Base-by-base conservation (phyloP, 2,113 vertebrate genomes). In the Nycticebus coucang region DNA sequence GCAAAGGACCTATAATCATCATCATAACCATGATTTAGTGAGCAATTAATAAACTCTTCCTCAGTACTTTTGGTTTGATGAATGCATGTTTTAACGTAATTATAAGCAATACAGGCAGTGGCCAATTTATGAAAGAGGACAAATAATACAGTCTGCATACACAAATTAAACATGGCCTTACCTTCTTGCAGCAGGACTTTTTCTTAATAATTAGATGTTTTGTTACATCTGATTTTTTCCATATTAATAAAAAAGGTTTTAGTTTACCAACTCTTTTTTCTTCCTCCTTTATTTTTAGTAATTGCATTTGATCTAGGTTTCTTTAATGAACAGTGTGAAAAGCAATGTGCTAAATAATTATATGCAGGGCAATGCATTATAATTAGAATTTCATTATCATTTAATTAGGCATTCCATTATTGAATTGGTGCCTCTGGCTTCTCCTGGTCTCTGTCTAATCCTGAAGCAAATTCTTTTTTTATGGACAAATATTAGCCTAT, bases 371-470 rank as follows among this genome's bases (percentile, higher is more conserved):
- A 98, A 97, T 98, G 98, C 97, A 98, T 98, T 98, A 98, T 98
- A 98, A 98, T 98, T 99, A 98, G 95, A 92, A 96, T 98, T 98
- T 98, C 93, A 98, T 98, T 99, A 98, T 98, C 95, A 96, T 98
- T 98, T 98, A 98, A 98, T 98, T 98, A 98, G 98, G 95, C 96
- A 95, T 98, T 98, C 96, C 90, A 95, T 98, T 98, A 98, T 98
- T 98, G 96, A 98, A 98, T 98, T 98, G 97, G 97, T 98, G 96
- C 98, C 95, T 98, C 97, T 97, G 92, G 95, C 98, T 98, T 98
- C 97, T 98, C 92, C 90, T 98, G 95, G 96, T 98, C 93, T 98
- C 97, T 97, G 95, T 96, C 97, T 98, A 98, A 98, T 98, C 97
- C 97, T 98, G 96, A 98, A 98, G 98, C 96, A 98, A 98, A 98